Evolutionary conservation across 2,888 invertebrate genomes (phyloP).

Genomic region (Crematogaster levior): DNA sequence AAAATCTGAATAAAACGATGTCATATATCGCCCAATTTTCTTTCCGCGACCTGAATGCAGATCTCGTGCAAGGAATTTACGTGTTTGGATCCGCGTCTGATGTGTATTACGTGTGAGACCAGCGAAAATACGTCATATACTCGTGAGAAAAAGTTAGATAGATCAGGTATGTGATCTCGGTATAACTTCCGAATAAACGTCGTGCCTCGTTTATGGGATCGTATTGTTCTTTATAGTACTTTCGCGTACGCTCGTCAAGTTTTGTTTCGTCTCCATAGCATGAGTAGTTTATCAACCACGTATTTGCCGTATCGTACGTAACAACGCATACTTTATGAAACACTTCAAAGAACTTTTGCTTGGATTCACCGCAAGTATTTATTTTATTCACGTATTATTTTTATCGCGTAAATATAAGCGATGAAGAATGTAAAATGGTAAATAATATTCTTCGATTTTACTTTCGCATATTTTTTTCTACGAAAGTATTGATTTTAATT

Average conservation of each 20-base stretch:
- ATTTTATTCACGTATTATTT: slow-evolving; percentile 21
- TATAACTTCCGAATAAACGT: slow-evolving; percentile 31
- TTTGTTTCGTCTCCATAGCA: slow-evolving; percentile 22
- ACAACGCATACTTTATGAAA: slow-evolving; percentile 19
- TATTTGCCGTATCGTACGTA: neutral
- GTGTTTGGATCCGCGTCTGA: slow-evolving; percentile 15
- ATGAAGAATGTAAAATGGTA: neutral
- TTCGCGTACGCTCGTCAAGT: slow-evolving; percentile 12
- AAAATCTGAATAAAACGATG: neutral
- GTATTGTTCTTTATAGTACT: slow-evolving; percentile 40
- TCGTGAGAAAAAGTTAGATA: slow-evolving; percentile 22
- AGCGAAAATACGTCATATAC: neutral
- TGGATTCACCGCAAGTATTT: neutral
- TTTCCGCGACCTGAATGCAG: slow-evolving; percentile 17
- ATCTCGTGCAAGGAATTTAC: slow-evolving; percentile 32
- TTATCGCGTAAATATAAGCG: slow-evolving; percentile 2
- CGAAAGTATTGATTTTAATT: neutral
- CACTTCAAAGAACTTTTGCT: neutral
- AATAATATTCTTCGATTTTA: neutral
- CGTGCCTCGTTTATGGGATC: slow-evolving; percentile 21
- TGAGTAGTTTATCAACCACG: slow-evolving; percentile 20
- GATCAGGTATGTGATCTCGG: slow-evolving; percentile 21
- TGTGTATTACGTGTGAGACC: slow-evolving; percentile 29
- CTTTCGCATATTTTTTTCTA: neutral
- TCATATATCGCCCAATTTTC: slow-evolving; percentile 29